phyloP scores from a whole-genome alignment of 2,113 vertebrate species.

The Leuciscus idus region DNA sequence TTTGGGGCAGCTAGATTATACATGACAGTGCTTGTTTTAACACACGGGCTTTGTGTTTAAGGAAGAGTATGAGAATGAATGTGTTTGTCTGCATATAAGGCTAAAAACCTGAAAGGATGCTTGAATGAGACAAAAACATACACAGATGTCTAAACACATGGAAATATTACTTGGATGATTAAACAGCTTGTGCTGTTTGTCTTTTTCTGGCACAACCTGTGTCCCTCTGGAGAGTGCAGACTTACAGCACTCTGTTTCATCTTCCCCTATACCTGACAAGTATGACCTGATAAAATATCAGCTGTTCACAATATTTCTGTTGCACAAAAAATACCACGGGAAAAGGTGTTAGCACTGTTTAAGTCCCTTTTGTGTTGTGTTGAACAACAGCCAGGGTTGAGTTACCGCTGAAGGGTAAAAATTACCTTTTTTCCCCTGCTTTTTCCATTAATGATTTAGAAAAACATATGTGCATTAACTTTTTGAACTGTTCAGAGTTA shows the following conservation, averaged over 20 bases:
- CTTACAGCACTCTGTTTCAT: neutral
- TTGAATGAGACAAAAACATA: constrained; percentile 2
- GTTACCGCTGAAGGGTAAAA: neutral
- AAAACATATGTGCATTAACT: neutral
- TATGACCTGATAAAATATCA: constrained; percentile 32
- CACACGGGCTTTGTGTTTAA: constrained; percentile 1
- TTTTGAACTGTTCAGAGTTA: neutral
- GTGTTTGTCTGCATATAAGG: constrained; percentile 1
- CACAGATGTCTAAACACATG: neutral
- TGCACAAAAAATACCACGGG: neutral
- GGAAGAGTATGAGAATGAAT: neutral
- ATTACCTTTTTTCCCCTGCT: neutral
- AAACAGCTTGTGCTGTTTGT: constrained; percentile 5
- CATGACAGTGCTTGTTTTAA: constrained; percentile 30
- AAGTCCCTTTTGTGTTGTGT: neutral
- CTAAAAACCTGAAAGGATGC: constrained; percentile 25
- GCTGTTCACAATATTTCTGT: neutral
- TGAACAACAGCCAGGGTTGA: neutral
- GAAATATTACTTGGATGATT: neutral
- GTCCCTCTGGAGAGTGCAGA: constrained; percentile 1
- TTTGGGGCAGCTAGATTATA: constrained; percentile 16
- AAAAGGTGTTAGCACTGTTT: neutral
- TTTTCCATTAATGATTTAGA: neutral
- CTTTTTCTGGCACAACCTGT: neutral
- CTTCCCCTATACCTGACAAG: neutral